Base-by-base conservation (phyloP, 2,113 vertebrate species). In the Verasper variegatus region DNA sequence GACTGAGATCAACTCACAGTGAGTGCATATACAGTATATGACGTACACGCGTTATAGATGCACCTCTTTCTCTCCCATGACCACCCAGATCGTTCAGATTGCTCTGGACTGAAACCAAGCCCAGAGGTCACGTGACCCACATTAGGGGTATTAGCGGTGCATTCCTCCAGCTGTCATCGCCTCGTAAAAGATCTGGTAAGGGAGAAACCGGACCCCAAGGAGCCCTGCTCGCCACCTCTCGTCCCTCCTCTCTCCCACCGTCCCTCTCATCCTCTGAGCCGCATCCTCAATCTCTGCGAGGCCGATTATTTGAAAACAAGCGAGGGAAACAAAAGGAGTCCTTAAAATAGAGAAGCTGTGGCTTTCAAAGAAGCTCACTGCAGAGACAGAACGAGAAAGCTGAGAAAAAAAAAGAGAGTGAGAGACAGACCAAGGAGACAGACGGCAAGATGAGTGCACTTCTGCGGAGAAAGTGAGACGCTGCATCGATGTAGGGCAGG, bases 111-210 rank as follows among this genome's bases (percentile, higher is more conserved):
- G 68, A 85, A 88, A 88, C 59, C 42, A 45, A 87, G 62, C 75
- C 62, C 61, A 51, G 4, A 74, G 85, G 86, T 91, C 86, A 87
- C 31, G 67, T 80, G 87, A 90, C 82, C 81, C 37, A 4, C 57
- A 42, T 79, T 76, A 68, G 58, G 76, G 81, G 84, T 81, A 80
- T 91, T 83, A 86, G 74, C 59, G 23, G 68, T n/a, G 79, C 86
- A 83, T 90, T 90, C 86, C 71, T 85, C 80, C 91, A 90, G 84
- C 89, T 92, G 92, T 93, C 91, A 83, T 83, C 88, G 74, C 78
- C 84, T 86, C 71, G 24, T 82, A 78, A 81, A 51, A 86, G 23
- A 86, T 88, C 83, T 84, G 69, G 73, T 87, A 62, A 61, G 68
- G 59, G 70, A 87, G 92, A 92, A 93, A 93, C 81, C 84, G 21